Conservation (phyloP, 2,888 invertebrate species). For the Phoronis australis region DNA sequence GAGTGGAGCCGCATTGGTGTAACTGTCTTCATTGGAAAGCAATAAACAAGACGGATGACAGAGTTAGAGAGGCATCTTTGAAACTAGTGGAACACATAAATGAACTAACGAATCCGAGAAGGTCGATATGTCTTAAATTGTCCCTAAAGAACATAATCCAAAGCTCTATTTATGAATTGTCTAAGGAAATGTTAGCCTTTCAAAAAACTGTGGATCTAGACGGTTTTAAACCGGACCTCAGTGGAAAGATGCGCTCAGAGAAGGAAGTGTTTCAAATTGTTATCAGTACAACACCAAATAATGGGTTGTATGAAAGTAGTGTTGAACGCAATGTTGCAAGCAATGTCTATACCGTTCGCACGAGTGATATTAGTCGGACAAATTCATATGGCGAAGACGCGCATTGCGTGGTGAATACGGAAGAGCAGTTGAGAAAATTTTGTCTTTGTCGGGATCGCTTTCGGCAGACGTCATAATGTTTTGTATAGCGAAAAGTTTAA, state of each 20-base stretch:
- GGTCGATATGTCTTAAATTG: slow-evolving; percentile 62
- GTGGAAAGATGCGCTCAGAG: background rate
- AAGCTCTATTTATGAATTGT: slow-evolving; percentile 12
- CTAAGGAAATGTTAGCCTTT: slow-evolving; percentile 12
- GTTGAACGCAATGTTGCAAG: too few relatives aligned
- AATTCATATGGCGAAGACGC: too few relatives aligned
- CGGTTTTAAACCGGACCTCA: slow-evolving; percentile 1
- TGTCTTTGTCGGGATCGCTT: too few relatives aligned
- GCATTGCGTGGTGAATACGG: too few relatives aligned
- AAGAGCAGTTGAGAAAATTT: too few relatives aligned
- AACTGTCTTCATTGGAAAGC: slow-evolving; percentile 77
- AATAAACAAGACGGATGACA: slow-evolving; percentile 56
- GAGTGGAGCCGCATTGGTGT: slow-evolving; percentile 92
- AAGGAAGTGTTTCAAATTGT: slow-evolving; percentile 12
- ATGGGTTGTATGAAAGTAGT: slow-evolving; percentile 23
- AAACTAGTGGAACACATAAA: slow-evolving; percentile 31
- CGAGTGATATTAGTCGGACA: too few relatives aligned
- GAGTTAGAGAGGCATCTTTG: slow-evolving; percentile 58
- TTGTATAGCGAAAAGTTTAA: too few relatives aligned
- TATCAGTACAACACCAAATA: slow-evolving; percentile 19
- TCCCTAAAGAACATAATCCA: slow-evolving; percentile 30
- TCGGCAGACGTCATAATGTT: too few relatives aligned
- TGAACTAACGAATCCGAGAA: slow-evolving; percentile 16
- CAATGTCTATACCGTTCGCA: too few relatives aligned
- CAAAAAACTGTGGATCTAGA: slow-evolving; percentile 9